Evolutionary conservation across 2,888 invertebrate genomes (phyloP).

Genomic region (Torymus tubicola): DNA sequence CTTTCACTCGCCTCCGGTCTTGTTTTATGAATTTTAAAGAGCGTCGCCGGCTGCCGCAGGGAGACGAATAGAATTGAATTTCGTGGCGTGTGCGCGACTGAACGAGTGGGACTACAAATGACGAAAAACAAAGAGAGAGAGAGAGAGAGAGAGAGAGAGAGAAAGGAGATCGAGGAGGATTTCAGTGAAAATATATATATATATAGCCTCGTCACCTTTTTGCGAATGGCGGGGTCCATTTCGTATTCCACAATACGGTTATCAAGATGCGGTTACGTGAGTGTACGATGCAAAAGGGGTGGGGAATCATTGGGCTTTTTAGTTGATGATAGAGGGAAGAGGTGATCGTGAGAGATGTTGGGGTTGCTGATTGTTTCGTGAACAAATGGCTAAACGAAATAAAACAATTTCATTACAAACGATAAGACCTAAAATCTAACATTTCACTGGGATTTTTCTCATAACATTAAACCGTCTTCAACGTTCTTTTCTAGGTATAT

Average conservation of each 20-base stretch:
- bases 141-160: not conserved
- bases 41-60: not conserved
- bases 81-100: not conserved
- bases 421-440: no score
- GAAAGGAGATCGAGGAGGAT: slow-evolving; percentile 9
- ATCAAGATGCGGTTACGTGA: slow-evolving; percentile 6
- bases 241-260: slow-evolving; percentile 28
- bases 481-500: no score
- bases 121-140: not conserved
- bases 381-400: no score
- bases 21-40: slow-evolving; percentile 42
- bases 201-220: not conserved
- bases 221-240: not conserved
- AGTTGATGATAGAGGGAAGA: not conserved
- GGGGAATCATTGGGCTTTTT: not conserved
- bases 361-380: no score
- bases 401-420: no score
- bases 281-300: no score
- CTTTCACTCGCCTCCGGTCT: not conserved
- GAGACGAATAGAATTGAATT: slow-evolving; percentile 27
- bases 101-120: slow-evolving; percentile 10
- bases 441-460: no score
- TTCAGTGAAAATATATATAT: not conserved
- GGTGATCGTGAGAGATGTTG: not conserved
- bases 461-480: no score